Conservation (phyloP, 2,888 invertebrate genomes). For the Agriopis marginaria region DNA sequence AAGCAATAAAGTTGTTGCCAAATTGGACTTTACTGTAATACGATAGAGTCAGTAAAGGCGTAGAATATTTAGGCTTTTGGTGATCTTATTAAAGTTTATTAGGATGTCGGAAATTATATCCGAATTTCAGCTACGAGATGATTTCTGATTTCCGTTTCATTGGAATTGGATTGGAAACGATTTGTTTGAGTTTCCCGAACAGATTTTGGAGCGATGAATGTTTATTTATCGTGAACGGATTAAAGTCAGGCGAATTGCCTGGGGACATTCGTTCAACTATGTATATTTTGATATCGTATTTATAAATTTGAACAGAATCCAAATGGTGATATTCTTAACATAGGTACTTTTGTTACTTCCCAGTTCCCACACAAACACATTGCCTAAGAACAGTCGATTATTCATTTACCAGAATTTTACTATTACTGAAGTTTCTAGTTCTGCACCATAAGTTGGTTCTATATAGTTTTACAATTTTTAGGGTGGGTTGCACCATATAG, state of each 20-base stretch:
- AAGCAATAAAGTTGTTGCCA: not conserved
- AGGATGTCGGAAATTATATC: conserved; percentile 45
- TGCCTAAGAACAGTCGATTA: too few species aligned
- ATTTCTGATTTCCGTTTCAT: conserved; percentile 49
- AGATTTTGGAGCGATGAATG: conserved; percentile 29
- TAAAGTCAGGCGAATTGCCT: conserved; percentile 30
- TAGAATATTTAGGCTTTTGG: conserved; percentile 1
- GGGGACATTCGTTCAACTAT: conserved; percentile 3
- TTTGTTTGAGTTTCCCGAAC: conserved; percentile 45
- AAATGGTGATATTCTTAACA: too few species aligned
- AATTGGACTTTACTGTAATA: conserved; percentile 10
- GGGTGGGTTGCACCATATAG: too few species aligned
- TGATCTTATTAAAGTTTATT: conserved; percentile 37
- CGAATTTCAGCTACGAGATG: conserved; percentile 42
- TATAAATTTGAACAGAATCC: too few species aligned
- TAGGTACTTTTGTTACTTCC: too few species aligned
- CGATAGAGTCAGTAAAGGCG: conserved; percentile 17
- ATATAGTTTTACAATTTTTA: too few species aligned
- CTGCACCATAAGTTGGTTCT: too few species aligned
- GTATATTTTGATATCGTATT: too few species aligned
- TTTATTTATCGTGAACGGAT: conserved; percentile 35
- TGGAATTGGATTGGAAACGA: conserved; percentile 40
- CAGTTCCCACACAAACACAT: too few species aligned
- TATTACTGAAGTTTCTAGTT: too few species aligned
- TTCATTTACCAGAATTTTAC: too few species aligned